Conservation (phyloP, 2,113 vertebrate species). For the Cnemophilus loriae region DNA sequence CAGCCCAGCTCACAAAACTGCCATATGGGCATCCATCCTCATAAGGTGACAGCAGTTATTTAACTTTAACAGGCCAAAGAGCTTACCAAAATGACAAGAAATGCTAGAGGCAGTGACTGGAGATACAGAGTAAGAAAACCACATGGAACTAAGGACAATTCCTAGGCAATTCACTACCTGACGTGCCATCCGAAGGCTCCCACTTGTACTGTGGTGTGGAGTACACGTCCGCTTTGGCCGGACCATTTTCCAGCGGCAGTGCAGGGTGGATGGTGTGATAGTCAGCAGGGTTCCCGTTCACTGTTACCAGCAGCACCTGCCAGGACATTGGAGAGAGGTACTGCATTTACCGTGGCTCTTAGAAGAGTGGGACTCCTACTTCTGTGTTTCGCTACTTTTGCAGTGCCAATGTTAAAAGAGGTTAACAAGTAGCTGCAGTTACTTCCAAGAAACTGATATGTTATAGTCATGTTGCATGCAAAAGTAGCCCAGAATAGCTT, state of each 20-base stretch:
- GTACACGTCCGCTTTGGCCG: constrained; percentile 83
- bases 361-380: background rate
- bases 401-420: background rate
- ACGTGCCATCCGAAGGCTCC: constrained; percentile 65
- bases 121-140: background rate
- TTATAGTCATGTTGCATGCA: background rate
- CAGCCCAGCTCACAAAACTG: background rate
- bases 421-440: background rate
- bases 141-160: background rate
- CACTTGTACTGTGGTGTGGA: constrained; percentile 92
- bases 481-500: background rate
- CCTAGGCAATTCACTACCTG: constrained; percentile 70
- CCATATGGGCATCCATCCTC: accelerated
- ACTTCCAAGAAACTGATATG: background rate
- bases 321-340: background rate
- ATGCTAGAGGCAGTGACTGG: background rate
- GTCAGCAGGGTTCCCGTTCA: constrained; percentile 90
- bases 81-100: background rate
- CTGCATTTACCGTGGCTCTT: background rate
- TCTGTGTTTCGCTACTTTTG: background rate
- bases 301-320: constrained; percentile 83
- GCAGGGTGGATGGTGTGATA: constrained; percentile 77
- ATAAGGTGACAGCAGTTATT: background rate
- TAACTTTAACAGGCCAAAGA: background rate
- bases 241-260: constrained; percentile 85